Conservation (phyloP, 2,113 vertebrate genomes). For the Neofelis nebulosa region DNA sequence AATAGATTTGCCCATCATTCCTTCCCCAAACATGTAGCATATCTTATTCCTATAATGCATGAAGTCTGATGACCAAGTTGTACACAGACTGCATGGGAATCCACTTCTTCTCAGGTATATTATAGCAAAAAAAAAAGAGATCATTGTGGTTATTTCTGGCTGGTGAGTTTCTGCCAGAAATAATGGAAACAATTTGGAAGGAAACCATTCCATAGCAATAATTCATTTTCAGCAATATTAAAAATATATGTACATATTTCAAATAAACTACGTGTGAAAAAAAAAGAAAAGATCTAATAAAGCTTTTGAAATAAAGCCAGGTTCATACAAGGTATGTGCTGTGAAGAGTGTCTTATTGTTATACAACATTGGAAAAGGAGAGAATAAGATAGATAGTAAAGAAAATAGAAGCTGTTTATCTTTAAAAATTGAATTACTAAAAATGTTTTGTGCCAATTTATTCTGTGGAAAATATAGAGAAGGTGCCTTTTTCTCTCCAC, state of each 20-base stretch:
- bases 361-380: background rate
- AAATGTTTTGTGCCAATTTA: slow-evolving; percentile 24
- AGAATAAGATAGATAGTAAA: background rate
- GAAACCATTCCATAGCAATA: background rate
- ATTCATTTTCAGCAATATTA: background rate
- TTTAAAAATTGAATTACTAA: slow-evolving; percentile 44
- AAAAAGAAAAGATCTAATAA: background rate
- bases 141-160: background rate
- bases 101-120: background rate
- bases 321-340: background rate
- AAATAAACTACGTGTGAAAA: background rate
- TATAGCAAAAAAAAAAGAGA: background rate
- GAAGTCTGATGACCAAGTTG: background rate
- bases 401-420: background rate
- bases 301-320: background rate
- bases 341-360: background rate
- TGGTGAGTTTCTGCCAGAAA: background rate
- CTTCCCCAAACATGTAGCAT: background rate
- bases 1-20: background rate
- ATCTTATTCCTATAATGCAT: background rate
- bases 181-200: background rate
- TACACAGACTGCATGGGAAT: background rate
- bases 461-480: background rate
- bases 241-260: background rate
- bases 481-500: background rate